Percentiles rank a stretch among this genome's conserved stretches.
Conservation (phyloP, 1,140 invertebrate genomes). For the Zophobas morio region DNA sequence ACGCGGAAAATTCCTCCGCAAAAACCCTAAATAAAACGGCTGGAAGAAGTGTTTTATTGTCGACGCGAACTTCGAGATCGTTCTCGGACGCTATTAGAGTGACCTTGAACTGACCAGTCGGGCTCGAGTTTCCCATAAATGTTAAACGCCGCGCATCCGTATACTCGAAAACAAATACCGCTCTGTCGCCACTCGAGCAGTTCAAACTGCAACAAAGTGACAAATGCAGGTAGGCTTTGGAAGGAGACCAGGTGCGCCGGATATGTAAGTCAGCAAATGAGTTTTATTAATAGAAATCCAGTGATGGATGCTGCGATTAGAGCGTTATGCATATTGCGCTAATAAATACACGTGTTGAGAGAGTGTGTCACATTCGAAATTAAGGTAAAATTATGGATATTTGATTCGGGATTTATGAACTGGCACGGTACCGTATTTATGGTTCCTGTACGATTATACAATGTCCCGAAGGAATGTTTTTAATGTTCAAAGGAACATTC, state of each 20-base stretch:
- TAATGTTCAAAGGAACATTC: conserved; percentile 36
- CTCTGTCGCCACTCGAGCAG: too few relatives aligned
- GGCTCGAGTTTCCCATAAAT: too few relatives aligned
- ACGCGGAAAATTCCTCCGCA: conserved; percentile 14
- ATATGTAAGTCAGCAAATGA: conserved; percentile 44
- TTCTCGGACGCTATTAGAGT: too few relatives aligned
- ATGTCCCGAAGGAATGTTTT: conserved; percentile 34
- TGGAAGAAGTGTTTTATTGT: too few relatives aligned
- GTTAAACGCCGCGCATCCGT: too few relatives aligned
- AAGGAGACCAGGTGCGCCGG: conserved; percentile 31
- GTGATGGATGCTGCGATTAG: conserved; percentile 47
- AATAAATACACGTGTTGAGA: conserved; percentile 39
- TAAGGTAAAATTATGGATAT: conserved; percentile 38
- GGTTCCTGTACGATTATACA: conserved; percentile 32
- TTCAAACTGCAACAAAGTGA: too few relatives aligned
- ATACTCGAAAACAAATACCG: too few relatives aligned
- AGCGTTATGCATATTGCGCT: conserved; percentile 41
- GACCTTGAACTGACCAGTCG: too few relatives aligned
- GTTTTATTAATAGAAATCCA: conserved; percentile 46
- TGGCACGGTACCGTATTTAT: conserved; percentile 39
- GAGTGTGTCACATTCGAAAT: conserved; percentile 30
- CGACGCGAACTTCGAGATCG: too few relatives aligned
- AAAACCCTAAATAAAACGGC: too few relatives aligned
- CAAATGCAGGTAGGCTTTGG: background rate
- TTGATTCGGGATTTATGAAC: conserved; percentile 39